Evolutionary conservation across 1,140 invertebrate genomes (phyloP).

Genomic region (Drosophila azteca): DNA sequence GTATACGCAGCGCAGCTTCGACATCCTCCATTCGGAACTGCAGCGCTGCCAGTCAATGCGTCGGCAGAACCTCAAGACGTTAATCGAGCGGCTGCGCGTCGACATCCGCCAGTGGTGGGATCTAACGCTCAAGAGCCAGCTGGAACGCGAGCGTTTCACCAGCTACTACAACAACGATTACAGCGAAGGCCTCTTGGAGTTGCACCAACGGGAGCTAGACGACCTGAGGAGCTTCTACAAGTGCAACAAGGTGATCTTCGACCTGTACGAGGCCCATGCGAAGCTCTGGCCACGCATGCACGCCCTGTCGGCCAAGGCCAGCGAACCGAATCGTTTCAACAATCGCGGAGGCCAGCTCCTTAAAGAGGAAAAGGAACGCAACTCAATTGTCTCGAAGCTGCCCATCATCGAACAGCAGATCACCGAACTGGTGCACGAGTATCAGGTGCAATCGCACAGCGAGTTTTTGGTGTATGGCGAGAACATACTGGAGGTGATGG

Average conservation of each 20-base stretch:
- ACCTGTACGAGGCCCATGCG: slow-evolving; percentile 86
- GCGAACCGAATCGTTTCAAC: slow-evolving; percentile 91
- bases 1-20: slow-evolving; percentile 84
- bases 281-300: slow-evolving; percentile 88
- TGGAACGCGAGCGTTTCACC: slow-evolving; percentile 87
- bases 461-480: slow-evolving; percentile 86
- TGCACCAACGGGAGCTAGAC: slow-evolving; percentile 90
- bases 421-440: slow-evolving; percentile 84
- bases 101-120: slow-evolving; percentile 90
- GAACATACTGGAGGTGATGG: slow-evolving; percentile 85
- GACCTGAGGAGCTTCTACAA: slow-evolving; percentile 88
- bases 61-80: slow-evolving; percentile 87
- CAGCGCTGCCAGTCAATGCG: slow-evolving; percentile 87
- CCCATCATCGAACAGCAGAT: slow-evolving; percentile 88
- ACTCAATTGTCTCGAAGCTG: slow-evolving; percentile 87
- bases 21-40: slow-evolving; percentile 86
- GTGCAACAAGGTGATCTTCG: slow-evolving; percentile 87
- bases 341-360: slow-evolving; percentile 93
- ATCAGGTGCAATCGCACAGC: slow-evolving; percentile 84
- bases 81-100: slow-evolving; percentile 88
- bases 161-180: slow-evolving; percentile 87
- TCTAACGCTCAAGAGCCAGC: slow-evolving; percentile 87
- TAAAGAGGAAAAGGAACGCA: slow-evolving; percentile 92
- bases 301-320: slow-evolving; percentile 88
- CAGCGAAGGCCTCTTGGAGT: slow-evolving; percentile 89